phyloP scores from a whole-genome alignment of 2,797 vertebrate species.

The Micrastur ruficollis region DNA sequence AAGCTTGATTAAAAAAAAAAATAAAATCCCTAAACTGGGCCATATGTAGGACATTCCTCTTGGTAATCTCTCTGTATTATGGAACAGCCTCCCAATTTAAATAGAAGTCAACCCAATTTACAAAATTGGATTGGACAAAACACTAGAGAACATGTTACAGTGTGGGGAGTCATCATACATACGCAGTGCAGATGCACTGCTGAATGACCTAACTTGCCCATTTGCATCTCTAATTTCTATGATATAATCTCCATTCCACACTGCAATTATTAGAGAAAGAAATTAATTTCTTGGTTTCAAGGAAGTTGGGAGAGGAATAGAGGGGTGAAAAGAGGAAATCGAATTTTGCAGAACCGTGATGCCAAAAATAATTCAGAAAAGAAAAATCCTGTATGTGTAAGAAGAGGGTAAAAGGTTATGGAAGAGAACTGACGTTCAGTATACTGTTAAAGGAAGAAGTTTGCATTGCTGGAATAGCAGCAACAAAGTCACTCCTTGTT shows the following conservation, averaged over 20 bases:
- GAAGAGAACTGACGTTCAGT: not conserved
- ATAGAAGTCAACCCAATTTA: conserved; percentile 53
- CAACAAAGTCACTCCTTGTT: not conserved
- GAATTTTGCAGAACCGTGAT: conserved; percentile 13
- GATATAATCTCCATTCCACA: conserved; percentile 39
- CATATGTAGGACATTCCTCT: conserved; percentile 37
- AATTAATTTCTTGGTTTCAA: conserved; percentile 40
- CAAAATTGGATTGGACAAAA: conserved; percentile 54
- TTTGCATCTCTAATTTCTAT: conserved; percentile 42
- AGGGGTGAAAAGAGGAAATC: conserved; percentile 11
- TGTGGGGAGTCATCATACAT: not conserved
- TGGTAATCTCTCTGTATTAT: conserved; percentile 11
- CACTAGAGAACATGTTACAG: conserved; percentile 22
- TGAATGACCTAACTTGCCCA: conserved; percentile 41
- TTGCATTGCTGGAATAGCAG: not conserved
- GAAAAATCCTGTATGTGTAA: conserved; percentile 1
- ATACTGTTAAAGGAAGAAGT: not conserved
- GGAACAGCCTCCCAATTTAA: conserved; percentile 36
- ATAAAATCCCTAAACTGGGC: not conserved
- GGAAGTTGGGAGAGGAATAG: conserved; percentile 15
- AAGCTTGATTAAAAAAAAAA: conserved; percentile 12
- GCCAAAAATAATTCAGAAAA: conserved; percentile 17
- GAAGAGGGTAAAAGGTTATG: not conserved
- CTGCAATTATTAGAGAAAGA: conserved; percentile 38
- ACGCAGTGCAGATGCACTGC: not conserved